phyloP scores from a whole-genome alignment of 2,113 vertebrate genomes.

The Lethenteron reissneri region DNA sequence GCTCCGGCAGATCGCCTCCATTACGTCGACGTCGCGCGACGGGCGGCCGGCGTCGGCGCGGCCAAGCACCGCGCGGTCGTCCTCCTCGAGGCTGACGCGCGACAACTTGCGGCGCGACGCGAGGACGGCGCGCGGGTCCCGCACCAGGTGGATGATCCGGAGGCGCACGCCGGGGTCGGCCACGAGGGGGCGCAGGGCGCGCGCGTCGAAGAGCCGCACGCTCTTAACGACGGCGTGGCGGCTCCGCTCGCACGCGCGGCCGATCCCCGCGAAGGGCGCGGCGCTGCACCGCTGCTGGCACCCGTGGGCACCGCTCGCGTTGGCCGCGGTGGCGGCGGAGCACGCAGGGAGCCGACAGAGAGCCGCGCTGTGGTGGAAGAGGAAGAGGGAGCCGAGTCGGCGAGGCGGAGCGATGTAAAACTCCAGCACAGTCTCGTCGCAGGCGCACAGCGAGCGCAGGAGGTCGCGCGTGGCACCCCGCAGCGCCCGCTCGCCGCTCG shows the following conservation, averaged over 20 bases:
- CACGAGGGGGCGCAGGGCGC: conserved; percentile 2
- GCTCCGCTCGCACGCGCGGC: conserved; percentile 6
- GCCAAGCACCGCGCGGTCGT: background rate
- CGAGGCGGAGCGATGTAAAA: background rate
- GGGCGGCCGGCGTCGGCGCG: background rate
- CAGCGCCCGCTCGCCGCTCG: background rate
- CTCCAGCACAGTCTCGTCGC: background rate
- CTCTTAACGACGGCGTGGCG: conserved; percentile 9
- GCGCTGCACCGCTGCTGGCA: background rate
- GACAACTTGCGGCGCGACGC: background rate
- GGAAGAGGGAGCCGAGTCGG: conserved; percentile 4
- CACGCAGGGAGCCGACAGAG: background rate
- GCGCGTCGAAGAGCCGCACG: background rate
- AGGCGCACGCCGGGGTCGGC: conserved; percentile 7
- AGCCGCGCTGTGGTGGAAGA: background rate
- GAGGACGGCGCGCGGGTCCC: conserved; percentile 7
- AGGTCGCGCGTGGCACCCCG: conserved; percentile 5
- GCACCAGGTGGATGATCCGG: conserved; percentile 9
- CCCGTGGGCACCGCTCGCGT: background rate
- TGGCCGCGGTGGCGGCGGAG: conserved; percentile 2
- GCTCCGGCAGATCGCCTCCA: conserved; percentile 6
- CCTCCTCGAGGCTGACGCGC: background rate
- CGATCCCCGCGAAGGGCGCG: background rate
- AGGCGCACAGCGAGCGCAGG: conserved; percentile 9
- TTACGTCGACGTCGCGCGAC: background rate